Percentiles rank a stretch among this genome's conserved stretches.
phyloP scores from a whole-genome alignment of 1,140 invertebrate genomes.

The Hylaeus volcanicus region DNA sequence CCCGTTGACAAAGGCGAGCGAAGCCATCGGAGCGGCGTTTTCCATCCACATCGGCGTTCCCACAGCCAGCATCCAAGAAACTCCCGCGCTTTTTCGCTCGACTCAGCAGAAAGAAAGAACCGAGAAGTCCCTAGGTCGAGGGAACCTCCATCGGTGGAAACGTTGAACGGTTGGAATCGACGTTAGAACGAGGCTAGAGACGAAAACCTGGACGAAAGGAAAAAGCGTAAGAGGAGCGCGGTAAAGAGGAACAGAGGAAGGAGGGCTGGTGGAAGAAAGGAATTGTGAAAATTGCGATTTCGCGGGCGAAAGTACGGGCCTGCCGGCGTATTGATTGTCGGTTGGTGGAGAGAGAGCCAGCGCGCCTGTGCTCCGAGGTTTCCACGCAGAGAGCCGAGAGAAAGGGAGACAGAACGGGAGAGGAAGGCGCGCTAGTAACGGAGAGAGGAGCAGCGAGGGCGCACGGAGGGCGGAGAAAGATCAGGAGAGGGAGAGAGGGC shows the following conservation, averaged over 20 bases:
- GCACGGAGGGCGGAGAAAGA: constrained; percentile 41
- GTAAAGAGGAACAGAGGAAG: not conserved
- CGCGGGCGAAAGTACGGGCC: constrained; percentile 73
- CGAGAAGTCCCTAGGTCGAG: constrained; percentile 5
- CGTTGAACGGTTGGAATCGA: not conserved
- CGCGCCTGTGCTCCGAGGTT: constrained; percentile 69
- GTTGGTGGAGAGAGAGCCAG: constrained; percentile 67
- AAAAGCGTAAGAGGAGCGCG: not conserved
- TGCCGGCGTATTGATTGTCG: constrained; percentile 78
- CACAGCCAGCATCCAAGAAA: constrained; percentile 4
- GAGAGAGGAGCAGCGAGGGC: constrained; percentile 16
- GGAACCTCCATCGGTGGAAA: not conserved
- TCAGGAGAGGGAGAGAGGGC: constrained; percentile 18
- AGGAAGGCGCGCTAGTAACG: constrained; percentile 30
- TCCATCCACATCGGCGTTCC: not conserved
- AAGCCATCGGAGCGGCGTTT: not conserved
- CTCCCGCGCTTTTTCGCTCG: constrained; percentile 54
- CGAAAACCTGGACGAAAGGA: no score
- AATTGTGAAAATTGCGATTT: constrained; percentile 73
- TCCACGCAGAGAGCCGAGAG: constrained; percentile 36
- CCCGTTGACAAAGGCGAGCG: not conserved
- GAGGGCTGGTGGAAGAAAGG: constrained; percentile 47
- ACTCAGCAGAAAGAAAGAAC: not conserved
- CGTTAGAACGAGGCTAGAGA: no score
- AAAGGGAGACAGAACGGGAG: constrained; percentile 17